Evolutionary conservation across 1,140 invertebrate genomes (phyloP), one percentile per base, ranked within the genome.

Genomic region (Penaeus indicus): DNA sequence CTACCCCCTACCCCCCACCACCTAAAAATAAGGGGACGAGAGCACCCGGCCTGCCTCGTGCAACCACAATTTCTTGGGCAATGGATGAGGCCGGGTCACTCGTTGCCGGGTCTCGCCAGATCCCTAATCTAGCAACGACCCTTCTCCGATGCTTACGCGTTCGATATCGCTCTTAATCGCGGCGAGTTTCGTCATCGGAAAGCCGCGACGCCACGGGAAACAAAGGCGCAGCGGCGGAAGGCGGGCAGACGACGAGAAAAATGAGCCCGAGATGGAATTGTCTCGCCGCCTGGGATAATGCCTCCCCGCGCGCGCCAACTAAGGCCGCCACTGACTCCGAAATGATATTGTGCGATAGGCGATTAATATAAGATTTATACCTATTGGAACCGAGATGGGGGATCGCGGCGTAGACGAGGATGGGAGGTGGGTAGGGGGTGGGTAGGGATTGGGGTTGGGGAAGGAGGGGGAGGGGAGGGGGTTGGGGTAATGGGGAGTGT

Each of bases 311-410:
- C 19, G 32, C 82, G 42, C 47, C 63, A 69, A 22, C 32, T 61
- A 7, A 54, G n/a, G 27, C 86, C 47, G 67, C 54, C 81, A 83
- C 83, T 85, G 88, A 85, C 88, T 89, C 72, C 75, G 88, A 89
- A 89, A 89, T 89, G 88, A 89, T 89, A 89, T 89, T 89, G 88
- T 89, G 88, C 62, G 88, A 89, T 89, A 62, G 88, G 38, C 88
- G 88, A 89, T 89, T 89, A 89, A 89, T 89, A 80, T 69, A 85
- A 89, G 88, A 89, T 89, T 89, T 89, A 89, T 89, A 81, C 88
- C 64, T 89, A 89, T 89, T 89, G 88, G 88, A 85, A 80, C 81
- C 62, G 75, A 84, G 88, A 89, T 85, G 88, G 83, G 72, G 77
- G 38, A 38, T 60, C 25, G 63, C 25, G 38, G 42, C 25, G 64